Percentiles rank a stretch among this genome's conserved stretches.
phyloP scores from a whole-genome alignment of 1,140 invertebrate genomes.

The Drosophila bipectinata region DNA sequence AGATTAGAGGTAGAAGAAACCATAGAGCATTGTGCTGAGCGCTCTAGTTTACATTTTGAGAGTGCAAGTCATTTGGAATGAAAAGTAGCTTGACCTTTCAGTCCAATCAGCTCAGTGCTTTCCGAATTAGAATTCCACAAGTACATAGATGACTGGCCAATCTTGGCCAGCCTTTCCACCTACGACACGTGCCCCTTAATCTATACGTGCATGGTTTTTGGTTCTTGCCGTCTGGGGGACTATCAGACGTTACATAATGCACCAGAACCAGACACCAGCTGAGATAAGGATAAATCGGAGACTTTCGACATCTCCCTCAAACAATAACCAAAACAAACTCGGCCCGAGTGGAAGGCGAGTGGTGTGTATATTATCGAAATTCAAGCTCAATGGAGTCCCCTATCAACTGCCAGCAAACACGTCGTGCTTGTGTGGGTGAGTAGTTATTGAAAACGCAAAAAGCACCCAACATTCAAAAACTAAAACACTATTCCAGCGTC shows the following conservation, averaged over 20 bases:
- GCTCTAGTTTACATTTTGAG: background rate
- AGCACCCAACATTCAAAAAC: constrained; percentile 11
- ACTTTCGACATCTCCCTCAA: background rate
- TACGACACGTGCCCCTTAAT: constrained; percentile 30
- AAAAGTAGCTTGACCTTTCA: constrained; percentile 12
- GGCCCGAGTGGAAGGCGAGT: background rate
- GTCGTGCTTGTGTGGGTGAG: constrained; percentile 26
- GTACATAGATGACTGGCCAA: constrained; percentile 23
- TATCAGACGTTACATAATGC: constrained; percentile 22
- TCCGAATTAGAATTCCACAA: background rate
- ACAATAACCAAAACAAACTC: constrained; percentile 23
- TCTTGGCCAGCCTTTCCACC: constrained; percentile 26
- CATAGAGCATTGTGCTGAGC: background rate
- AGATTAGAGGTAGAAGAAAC: background rate
- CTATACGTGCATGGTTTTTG: constrained; percentile 5
- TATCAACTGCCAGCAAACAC: constrained; percentile 37
- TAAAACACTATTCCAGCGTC: constrained; percentile 22
- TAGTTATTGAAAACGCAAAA: constrained; percentile 46
- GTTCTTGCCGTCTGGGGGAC: constrained; percentile 21
- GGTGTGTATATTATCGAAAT: constrained; percentile 10
- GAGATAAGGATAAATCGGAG: constrained; percentile 1
- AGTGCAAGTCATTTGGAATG: constrained; percentile 3
- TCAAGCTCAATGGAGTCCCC: constrained; percentile 20
- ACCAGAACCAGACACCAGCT: constrained; percentile 1
- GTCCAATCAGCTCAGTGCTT: background rate